Evolutionary conservation across 2,113 vertebrate species (phyloP).

Genomic region (Ammospiza nelsoni): DNA sequence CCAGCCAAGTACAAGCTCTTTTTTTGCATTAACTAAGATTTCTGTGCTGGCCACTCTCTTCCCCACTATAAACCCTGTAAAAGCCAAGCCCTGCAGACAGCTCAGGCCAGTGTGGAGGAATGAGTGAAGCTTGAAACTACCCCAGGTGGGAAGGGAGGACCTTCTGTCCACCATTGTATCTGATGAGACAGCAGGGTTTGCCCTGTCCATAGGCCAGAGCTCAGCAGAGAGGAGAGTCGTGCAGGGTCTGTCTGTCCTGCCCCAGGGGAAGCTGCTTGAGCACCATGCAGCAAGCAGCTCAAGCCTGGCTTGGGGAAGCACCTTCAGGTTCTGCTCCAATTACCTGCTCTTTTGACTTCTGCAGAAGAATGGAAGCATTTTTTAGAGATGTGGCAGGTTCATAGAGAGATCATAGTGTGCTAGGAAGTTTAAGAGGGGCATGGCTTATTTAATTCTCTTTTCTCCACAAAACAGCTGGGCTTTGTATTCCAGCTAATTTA

Average conservation of each 20-base stretch:
- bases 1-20: background rate
- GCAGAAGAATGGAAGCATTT: background rate
- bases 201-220: background rate
- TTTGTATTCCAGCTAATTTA: conserved; percentile 25
- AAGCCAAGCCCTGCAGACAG: background rate
- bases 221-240: background rate
- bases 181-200: background rate
- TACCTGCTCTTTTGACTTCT: background rate
- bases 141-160: background rate
- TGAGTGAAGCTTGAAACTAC: background rate
- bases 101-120: background rate
- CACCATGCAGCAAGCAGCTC: background rate
- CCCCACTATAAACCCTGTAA: background rate
- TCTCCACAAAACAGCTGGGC: background rate
- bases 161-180: background rate
- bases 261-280: background rate
- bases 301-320: background rate
- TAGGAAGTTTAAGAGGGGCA: background rate
- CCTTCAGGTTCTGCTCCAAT: background rate
- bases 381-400: background rate
- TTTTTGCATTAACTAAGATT: background rate
- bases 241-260: accelerated
- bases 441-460: background rate
- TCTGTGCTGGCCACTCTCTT: background rate
- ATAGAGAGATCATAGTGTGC: background rate